These are phyloP conservation scores for Aphelenchoides bicaudatus DNA, from an alignment of 2,888 invertebrate genomes.

Conservation along the genomic window DNA sequence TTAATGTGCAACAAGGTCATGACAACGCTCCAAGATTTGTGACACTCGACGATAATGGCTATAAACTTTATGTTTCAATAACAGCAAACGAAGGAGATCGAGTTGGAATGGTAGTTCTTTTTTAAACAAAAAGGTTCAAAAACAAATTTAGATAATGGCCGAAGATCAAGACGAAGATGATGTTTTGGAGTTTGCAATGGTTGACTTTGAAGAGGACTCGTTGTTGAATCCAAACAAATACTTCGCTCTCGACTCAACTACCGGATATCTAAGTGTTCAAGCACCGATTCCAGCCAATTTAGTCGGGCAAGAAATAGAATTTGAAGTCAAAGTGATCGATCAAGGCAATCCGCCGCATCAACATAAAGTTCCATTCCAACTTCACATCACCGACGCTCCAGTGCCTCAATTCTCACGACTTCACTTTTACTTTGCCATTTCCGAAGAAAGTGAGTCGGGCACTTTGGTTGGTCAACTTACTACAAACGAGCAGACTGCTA, in stretches of 20 bases:
- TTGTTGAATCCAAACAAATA: slow-evolving; percentile 20
- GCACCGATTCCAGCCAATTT: slow-evolving; percentile 19
- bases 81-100: slow-evolving; percentile 72
- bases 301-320: slow-evolving; percentile 76
- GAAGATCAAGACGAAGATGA: slow-evolving; percentile 36
- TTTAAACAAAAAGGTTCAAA: neutral
- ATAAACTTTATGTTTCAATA: slow-evolving; percentile 76
- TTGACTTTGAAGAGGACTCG: neutral
- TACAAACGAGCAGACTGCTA: slow-evolving; percentile 43
- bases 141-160: slow-evolving; percentile 29
- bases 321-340: slow-evolving; percentile 84
- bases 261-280: slow-evolving; percentile 25
- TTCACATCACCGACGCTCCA: slow-evolving; percentile 68
- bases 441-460: slow-evolving; percentile 73
- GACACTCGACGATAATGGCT: slow-evolving; percentile 69
- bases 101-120: slow-evolving; percentile 66
- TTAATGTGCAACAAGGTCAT: slow-evolving; percentile 72
- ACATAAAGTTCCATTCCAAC: slow-evolving; percentile 76
- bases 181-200: slow-evolving; percentile 37
- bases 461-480: slow-evolving; percentile 42
- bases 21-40: slow-evolving; percentile 93
- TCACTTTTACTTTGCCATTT: slow-evolving; percentile 75
- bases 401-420: slow-evolving; percentile 74
- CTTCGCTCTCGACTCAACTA: slow-evolving; percentile 27
- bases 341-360: slow-evolving; percentile 71